Base-by-base conservation (phyloP, 2,888 invertebrate species). In the Zeuzera pyrina region DNA sequence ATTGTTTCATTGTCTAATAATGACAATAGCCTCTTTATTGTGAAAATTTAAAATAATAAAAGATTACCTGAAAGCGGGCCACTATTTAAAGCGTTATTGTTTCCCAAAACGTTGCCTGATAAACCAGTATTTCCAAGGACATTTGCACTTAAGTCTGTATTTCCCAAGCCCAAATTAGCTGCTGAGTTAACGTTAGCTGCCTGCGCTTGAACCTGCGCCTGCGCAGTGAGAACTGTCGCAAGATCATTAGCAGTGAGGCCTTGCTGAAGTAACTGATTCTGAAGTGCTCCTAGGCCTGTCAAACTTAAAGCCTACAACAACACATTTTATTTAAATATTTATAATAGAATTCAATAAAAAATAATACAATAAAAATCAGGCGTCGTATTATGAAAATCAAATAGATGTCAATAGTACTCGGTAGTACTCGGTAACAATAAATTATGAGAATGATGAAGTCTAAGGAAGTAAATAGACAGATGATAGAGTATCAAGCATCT, bases 251-350 rank as follows among this genome's bases (percentile, higher is more conserved):
- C 81, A 1, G 83, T 79, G 14, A 83, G 51, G 2, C 84, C 84
- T 56, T 84, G 84, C 38, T 84, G 84, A 1, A 84, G 56, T 5
- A 84, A 52, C 45, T 84, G 84, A 46, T 79, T 83, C 39, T 84
- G 84, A 2, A 84, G 60, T 6, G 83, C 79, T 21, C 84, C 83
- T 10, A 84, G 43, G 5, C 84, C 83, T 3, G 76, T 69, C 24
- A 84, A 57, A 24, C 81, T 72, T 24, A 84, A 45, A 7, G 84
- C 84, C 79, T 84, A 49, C 28, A 68, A 69, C 14, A 12, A 34
- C 21, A 15, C 8, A 14, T 14, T 28, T 7, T n/a, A 11, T 11
- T 8, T 14, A 2, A 16, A 22, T 12, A 12, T n/a, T 12, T 6
- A 19, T 12, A 12, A 13, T 19, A 6, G 19, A 19, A 19, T 5